These are phyloP conservation scores for Sphinx pinastri DNA, from an alignment of 2,888 invertebrate species.

Conservation along the genomic window DNA sequence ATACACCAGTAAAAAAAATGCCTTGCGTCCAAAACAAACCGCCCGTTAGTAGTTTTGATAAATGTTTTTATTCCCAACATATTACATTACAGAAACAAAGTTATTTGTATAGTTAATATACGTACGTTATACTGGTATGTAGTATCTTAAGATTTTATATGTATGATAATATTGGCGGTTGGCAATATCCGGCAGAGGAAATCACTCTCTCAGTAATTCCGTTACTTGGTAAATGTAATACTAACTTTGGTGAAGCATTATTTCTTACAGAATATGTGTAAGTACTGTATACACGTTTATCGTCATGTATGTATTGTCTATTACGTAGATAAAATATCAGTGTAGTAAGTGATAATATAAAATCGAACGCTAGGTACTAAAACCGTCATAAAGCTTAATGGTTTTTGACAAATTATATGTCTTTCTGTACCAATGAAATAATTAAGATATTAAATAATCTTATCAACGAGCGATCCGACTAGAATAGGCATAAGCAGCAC, in stretches of 20 bases:
- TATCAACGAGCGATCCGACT: too few relatives aligned
- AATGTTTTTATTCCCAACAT: too few relatives aligned
- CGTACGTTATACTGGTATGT: not conserved
- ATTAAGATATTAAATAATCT: too few relatives aligned
- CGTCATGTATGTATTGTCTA: not conserved
- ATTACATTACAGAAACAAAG: too few relatives aligned
- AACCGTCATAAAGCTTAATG: too few relatives aligned
- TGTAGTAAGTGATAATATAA: too few relatives aligned
- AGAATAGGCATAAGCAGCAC: too few relatives aligned
- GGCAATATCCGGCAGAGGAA: conserved; percentile 14
- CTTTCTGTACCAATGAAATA: too few relatives aligned
- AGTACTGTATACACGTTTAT: not conserved
- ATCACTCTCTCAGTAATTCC: not conserved
- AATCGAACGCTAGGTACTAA: too few relatives aligned
- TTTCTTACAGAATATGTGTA: not conserved
- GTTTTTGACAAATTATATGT: too few relatives aligned
- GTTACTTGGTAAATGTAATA: conserved; percentile 1
- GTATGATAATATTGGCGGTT: not conserved
- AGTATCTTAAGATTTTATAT: not conserved
- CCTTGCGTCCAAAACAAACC: not conserved
- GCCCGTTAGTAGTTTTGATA: not conserved
- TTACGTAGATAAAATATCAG: not conserved
- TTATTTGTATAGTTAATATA: too few relatives aligned
- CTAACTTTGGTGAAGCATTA: not conserved
- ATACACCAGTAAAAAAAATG: not conserved